Evolutionary conservation across 1,140 invertebrate species (phyloP).

Genomic region (Psix sp.): DNA sequence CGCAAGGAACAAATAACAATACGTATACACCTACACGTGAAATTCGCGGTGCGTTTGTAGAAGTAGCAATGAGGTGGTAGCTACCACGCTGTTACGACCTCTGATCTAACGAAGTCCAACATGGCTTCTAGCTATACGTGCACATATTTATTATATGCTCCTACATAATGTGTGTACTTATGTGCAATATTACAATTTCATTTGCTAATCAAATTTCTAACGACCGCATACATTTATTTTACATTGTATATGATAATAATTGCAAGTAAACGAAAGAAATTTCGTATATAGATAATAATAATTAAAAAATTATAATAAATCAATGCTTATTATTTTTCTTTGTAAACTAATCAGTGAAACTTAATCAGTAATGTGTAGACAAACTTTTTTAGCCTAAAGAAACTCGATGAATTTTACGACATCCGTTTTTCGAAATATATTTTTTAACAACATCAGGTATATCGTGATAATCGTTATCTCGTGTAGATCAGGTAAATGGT

Average conservation of each 20-base stretch:
- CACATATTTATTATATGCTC: constrained; percentile 32
- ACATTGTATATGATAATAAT: too few species aligned
- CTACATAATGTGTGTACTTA: constrained; percentile 36
- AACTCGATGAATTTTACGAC: too few species aligned
- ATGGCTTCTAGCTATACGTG: constrained; percentile 24
- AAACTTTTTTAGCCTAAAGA: too few species aligned
- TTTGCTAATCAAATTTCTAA: constrained; percentile 37
- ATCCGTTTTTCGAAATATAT: too few species aligned
- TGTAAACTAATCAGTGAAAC: too few species aligned
- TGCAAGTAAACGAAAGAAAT: too few species aligned
- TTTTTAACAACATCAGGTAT: neutral
- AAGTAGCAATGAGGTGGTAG: constrained; percentile 71
- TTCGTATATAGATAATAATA: too few species aligned
- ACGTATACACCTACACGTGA: constrained; percentile 13
- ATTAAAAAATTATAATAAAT: too few species aligned
- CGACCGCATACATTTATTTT: constrained; percentile 27
- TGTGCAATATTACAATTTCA: constrained; percentile 38
- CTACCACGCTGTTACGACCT: constrained; percentile 73
- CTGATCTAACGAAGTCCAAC: constrained; percentile 66
- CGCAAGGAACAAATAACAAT: constrained; percentile 4
- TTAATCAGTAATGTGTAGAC: too few species aligned
- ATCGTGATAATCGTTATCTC: neutral
- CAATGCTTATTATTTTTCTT: too few species aligned
- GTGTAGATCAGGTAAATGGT: neutral
- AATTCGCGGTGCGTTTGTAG: constrained; percentile 27